Conservation (phyloP, 2,797 vertebrate genomes). For the Monodelphis domestica region DNA sequence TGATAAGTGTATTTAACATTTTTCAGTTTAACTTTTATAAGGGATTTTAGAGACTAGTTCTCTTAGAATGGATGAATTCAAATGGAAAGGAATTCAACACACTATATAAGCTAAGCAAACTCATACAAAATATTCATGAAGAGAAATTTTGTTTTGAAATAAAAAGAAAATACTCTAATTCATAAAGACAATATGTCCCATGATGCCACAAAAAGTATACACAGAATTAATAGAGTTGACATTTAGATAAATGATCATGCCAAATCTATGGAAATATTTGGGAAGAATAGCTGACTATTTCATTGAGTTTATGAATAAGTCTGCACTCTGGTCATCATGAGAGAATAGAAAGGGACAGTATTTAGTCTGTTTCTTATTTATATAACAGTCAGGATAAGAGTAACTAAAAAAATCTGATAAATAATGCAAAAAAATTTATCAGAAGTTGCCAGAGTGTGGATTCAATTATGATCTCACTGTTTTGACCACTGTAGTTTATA, state of each 20-base stretch:
- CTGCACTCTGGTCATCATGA: neutral
- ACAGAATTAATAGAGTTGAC: constrained; percentile 24
- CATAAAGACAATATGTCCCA: neutral
- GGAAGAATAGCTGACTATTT: neutral
- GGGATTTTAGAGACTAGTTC: neutral
- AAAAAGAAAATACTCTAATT: neutral
- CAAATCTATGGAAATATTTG: neutral
- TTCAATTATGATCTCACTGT: neutral
- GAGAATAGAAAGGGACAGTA: neutral
- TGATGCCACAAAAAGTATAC: neutral
- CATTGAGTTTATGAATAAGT: neutral
- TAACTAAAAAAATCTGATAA: neutral
- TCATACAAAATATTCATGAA: neutral
- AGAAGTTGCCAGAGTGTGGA: neutral
- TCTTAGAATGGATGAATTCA: too few species aligned
- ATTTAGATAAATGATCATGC: neutral
- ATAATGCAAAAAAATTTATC: neutral
- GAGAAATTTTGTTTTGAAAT: neutral
- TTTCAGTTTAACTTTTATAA: too few species aligned
- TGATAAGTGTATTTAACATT: too few species aligned
- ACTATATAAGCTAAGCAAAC: neutral
- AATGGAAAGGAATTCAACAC: neutral
- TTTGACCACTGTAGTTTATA: neutral
- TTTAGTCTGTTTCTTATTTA: too few species aligned
- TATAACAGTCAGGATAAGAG: too few species aligned